Percentiles rank a stretch among this genome's conserved stretches.
phyloP scores from a whole-genome alignment of 2,888 invertebrate genomes.

The Ormyrus labotus region DNA sequence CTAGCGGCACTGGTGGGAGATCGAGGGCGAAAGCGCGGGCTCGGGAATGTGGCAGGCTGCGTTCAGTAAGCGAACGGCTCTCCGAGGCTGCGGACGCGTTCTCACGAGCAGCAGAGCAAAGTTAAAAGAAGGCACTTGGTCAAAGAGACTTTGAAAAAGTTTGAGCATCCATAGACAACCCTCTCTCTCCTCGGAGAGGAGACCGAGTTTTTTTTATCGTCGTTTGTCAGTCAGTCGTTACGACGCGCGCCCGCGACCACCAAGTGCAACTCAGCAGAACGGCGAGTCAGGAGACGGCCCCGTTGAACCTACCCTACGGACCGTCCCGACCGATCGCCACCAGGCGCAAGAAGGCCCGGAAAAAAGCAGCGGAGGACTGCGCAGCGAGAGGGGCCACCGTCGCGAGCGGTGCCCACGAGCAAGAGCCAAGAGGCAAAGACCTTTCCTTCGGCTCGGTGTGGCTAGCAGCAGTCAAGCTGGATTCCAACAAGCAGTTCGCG shows the following conservation, averaged over 20 bases:
- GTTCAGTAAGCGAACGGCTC: constrained; percentile 74
- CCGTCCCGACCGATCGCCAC: too few relatives aligned
- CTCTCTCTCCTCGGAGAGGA: constrained; percentile 11
- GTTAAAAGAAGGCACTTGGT: too few relatives aligned
- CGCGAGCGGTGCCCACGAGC: not conserved
- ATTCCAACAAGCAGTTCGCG: constrained; percentile 76
- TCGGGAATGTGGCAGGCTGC: constrained; percentile 56
- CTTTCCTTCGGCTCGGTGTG: constrained; percentile 69
- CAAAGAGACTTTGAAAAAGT: too few relatives aligned
- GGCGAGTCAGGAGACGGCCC: not conserved
- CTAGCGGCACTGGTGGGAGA: constrained; percentile 53
- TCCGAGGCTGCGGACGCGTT: constrained; percentile 60
- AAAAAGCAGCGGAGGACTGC: not conserved
- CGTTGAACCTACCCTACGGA: too few relatives aligned
- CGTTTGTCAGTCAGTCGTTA: not conserved
- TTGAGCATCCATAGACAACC: not conserved
- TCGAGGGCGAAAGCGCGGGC: constrained; percentile 71
- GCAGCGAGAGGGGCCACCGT: not conserved
- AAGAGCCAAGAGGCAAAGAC: constrained; percentile 3
- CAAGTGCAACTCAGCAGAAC: not conserved
- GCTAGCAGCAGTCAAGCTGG: constrained; percentile 75
- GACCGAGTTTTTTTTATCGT: not conserved
- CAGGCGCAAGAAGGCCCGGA: too few relatives aligned
- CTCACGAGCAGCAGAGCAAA: constrained; percentile 7
- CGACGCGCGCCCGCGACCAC: constrained; percentile 11